Percentiles rank a stretch among this genome's conserved stretches.
Conservation (phyloP, 2,113 vertebrate species). For the Mormoops blainvillei region DNA sequence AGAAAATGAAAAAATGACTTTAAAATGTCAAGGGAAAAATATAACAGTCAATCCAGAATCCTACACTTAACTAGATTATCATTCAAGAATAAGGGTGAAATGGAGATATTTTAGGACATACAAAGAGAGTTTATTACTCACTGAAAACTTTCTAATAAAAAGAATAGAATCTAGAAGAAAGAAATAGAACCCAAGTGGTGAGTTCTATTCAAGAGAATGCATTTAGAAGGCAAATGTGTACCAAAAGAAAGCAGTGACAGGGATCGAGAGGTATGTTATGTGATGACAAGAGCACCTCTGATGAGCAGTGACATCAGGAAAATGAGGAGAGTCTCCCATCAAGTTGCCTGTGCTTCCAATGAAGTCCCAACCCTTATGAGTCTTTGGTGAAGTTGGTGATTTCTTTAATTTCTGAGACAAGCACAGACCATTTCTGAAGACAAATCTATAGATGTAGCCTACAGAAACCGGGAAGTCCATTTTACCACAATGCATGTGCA, state of each 20-base stretch:
- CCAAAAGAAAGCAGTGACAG: neutral
- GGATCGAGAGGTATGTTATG: neutral
- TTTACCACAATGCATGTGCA: neutral
- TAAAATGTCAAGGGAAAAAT: neutral
- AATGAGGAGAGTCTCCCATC: neutral
- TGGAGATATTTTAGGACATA: neutral
- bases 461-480: neutral
- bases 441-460: neutral
- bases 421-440: neutral
- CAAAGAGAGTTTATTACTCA: neutral
- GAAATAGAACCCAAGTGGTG: neutral
- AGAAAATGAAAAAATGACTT: neutral
- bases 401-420: neutral
- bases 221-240: neutral
- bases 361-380: neutral
- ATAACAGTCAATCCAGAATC: neutral
- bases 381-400: neutral
- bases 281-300: neutral
- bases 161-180: constrained; percentile 16
- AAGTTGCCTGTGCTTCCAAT: neutral
- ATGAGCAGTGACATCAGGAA: neutral
- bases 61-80: neutral
- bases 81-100: neutral
- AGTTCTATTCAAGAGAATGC: neutral
- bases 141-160: neutral